A percentile compares a stretch with the other conserved stretches of the same genome.
These are phyloP conservation scores for Ostrea edulis DNA, from an alignment of 1,140 invertebrate species.

Conservation along the genomic window DNA sequence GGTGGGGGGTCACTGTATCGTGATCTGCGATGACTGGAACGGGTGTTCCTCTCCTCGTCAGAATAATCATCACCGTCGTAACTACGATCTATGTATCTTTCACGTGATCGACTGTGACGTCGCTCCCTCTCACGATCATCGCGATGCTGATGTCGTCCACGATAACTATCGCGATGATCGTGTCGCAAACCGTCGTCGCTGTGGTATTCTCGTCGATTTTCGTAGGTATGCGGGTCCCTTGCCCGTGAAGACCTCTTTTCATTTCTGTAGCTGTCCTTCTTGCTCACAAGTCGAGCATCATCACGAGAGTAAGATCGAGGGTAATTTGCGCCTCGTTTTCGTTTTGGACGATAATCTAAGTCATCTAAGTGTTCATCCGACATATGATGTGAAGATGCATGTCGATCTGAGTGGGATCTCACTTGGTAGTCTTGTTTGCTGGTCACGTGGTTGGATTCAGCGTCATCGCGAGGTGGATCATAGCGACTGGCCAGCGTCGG, in stretches of 20 bases:
- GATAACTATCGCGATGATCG: conserved; percentile 4
- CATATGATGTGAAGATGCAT: not conserved
- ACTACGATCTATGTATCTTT: conserved; percentile 4
- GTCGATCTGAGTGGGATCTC: not conserved
- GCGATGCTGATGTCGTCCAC: not conserved
- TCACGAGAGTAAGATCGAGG: not conserved
- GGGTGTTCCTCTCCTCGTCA: not conserved
- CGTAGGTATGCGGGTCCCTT: not conserved
- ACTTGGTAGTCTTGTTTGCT: conserved; percentile 18
- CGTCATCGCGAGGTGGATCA: not conserved
- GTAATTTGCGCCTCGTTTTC: not conserved
- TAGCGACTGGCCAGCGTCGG: not conserved
- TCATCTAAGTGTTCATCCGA: not conserved
- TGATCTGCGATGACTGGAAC: not conserved
- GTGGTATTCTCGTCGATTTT: not conserved
- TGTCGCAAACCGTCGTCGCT: not conserved
- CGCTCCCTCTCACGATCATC: not conserved
- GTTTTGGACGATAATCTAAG: not conserved
- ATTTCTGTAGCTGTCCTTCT: not conserved
- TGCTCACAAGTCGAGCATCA: not conserved
- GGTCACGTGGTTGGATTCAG: not conserved
- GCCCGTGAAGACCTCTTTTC: not conserved
- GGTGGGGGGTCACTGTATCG: conserved; percentile 13
- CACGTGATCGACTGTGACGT: not conserved
- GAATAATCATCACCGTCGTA: not conserved